A percentile compares a stretch with the other conserved stretches of the same genome.
phyloP scores from a whole-genome alignment of 2,113 vertebrate genomes.

The Ceyx margarethae region DNA sequence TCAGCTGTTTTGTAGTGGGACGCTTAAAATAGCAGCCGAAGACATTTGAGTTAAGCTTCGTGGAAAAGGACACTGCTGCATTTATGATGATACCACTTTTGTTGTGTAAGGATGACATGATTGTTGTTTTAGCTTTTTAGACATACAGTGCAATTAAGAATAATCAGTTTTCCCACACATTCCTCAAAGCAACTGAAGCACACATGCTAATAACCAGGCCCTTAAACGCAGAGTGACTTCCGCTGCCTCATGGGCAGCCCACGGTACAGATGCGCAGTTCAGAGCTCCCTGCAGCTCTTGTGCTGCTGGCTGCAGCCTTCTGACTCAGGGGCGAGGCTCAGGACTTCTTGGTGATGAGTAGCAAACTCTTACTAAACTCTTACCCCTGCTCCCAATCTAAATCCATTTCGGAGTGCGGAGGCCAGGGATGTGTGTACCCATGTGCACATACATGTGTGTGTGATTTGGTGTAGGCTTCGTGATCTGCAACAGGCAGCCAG shows the following conservation, averaged over 20 bases:
- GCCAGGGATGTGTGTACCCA: background rate
- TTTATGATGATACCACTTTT: conserved; percentile 58
- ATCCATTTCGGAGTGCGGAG: background rate
- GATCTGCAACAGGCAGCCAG: background rate
- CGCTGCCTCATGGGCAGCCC: background rate
- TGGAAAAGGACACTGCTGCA: conserved; percentile 50
- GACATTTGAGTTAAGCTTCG: conserved; percentile 43
- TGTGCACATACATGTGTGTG: background rate
- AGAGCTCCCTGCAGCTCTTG: background rate
- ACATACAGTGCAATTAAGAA: conserved; percentile 56
- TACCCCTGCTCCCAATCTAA: background rate
- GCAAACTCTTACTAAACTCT: background rate
- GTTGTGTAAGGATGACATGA: conserved; percentile 50
- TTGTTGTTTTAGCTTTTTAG: conserved; percentile 59
- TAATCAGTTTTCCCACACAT: conserved; percentile 70
- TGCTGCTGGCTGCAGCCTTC: background rate
- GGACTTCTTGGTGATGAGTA: background rate
- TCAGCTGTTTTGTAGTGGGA: conserved; percentile 58
- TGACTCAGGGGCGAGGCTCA: background rate
- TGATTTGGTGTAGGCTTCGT: background rate
- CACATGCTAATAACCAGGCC: conserved; percentile 12
- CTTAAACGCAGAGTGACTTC: conserved; percentile 33
- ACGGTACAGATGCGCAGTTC: background rate
- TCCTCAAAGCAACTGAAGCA: conserved; percentile 52
- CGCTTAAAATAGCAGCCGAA: conserved; percentile 59